Evolutionary conservation across 2,113 vertebrate genomes (phyloP), one percentile per base, ranked within the genome.

Genomic region (Ranitomeya variabilis): DNA sequence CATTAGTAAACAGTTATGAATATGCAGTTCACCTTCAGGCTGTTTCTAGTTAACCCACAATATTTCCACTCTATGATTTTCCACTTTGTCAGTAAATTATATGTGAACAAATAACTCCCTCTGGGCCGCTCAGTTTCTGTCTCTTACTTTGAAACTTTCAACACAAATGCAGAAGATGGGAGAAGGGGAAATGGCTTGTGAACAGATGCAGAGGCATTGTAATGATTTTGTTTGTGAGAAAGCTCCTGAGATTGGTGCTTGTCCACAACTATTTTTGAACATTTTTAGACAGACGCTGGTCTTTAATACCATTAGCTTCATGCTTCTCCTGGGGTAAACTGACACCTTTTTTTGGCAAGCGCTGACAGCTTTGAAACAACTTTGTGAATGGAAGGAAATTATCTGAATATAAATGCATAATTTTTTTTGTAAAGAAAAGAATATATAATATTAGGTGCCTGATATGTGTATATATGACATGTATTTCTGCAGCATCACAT

Each of bases 311-410:
- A 86, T 86, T 86, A 86, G 74, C 66, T 60, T 87, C 54, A 37
- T 79, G 15, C 26, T 71, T 87, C 64, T 80, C 86, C 6, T 73
- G 31, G 86, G 86, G 79, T 73, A 82, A 82, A 59, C 79, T 81
- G 66, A 87, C 86, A 82, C 86, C 78, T 57, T 51, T 87, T 55
- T 87, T 55, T 31, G 80, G 52, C 67, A 74, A 57, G 86, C 21
- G 86, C 18, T 87, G 86, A 87, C 79, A 87, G 86, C n/a, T 52
- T 71, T 74, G 78, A 87, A 87, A 81, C 54, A 87, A 51, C 23
- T 79, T 18, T 55, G 76, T 52, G 55, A 66, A 10, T n/a, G 31
- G 69, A 67, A 55, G n/a, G 23, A 52, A n/a, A 16, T 37, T 78
- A 4, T 77, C 19, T 67, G 3, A 10, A 67, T 67, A 71, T 26